Conservation (phyloP, 30 jellyfish, hydroid and myxozoan species). For the Hydra vulgaris region DNA sequence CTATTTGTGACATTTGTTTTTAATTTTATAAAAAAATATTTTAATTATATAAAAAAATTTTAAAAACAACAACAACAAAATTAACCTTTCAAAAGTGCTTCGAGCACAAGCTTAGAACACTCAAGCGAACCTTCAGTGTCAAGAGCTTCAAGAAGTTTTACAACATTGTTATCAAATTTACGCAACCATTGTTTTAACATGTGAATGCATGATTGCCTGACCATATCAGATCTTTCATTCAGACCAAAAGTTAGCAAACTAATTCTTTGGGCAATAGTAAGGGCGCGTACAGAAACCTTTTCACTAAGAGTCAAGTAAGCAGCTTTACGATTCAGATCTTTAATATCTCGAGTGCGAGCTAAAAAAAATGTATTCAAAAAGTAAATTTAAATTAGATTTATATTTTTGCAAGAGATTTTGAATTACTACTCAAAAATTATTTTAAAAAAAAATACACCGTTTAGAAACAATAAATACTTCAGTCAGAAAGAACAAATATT, state of each 20-base stretch:
- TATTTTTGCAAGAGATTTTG: too few species aligned
- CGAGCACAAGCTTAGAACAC: constrained; percentile 36
- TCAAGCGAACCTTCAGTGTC: constrained; percentile 82
- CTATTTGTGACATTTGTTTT: too few species aligned
- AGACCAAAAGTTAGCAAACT: constrained; percentile 52
- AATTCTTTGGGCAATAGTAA: constrained; percentile 78
- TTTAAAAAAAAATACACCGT: too few species aligned
- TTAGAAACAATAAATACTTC: too few species aligned
- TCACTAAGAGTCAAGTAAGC: constrained; percentile 63
- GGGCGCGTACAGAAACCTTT: constrained; percentile 62
- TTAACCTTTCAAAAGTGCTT: constrained; percentile 70
- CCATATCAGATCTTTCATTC: constrained; percentile 59
- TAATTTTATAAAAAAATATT: too few species aligned
- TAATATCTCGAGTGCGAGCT: constrained; percentile 82
- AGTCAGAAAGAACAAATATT: too few species aligned
- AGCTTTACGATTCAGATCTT: constrained; percentile 61
- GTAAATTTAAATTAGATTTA: background rate
- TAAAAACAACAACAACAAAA: too few species aligned
- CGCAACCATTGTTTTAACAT: constrained; percentile 67
- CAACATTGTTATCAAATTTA: constrained; percentile 36
- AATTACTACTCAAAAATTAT: too few species aligned
- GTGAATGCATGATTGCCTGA: constrained; percentile 58
- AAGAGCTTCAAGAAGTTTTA: constrained; percentile 50
- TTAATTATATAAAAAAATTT: too few species aligned
- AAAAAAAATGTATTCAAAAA: constrained; percentile 12